Evolutionary conservation across 2,797 vertebrate genomes (phyloP), one percentile per base, ranked within the genome.

Genomic region (Kryptolebias ocellatus): DNA sequence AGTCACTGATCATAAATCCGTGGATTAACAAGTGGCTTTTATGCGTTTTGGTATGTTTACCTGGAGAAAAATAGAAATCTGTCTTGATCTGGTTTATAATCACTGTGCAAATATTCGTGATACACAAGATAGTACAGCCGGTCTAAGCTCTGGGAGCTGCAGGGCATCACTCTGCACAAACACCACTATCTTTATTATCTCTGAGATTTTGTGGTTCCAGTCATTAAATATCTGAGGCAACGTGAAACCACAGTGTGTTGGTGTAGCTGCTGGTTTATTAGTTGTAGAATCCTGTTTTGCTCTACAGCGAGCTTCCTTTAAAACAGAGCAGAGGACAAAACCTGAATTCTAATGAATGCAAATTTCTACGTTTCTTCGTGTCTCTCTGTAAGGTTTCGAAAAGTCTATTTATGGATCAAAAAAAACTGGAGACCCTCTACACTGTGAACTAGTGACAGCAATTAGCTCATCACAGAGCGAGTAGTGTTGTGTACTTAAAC

Each of bases 351-450:
- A 78, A 68, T 76, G 64, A 85, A 67, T 60, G 70, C 71, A 78
- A 67, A 67, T 72, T 49, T 76, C 66, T 59, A 39, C 34, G 57
- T 72, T 70, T 60, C 76, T 80, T 50, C 24, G 15, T 47, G 52
- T 72, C 64, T 74, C 58, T 74, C 63, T 20, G 28, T 67, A 52
- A 79, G 52, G 67, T 77, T 68, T 82, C 69, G 64, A 79, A 57
- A 72, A 74, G 53, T 81, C 72, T 87, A 84, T 88, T 90, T 86
- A 80, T 90, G 75, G 81, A 76, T 77, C 50, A 67, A 24, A 24
- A 42, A 74, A 64, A 81, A 49, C 72, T 59, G 61, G 61, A 72
- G 71, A 66, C 51, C 49, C 15, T 69, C 85, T 75, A 65, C 34
- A 61, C 67, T 60, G 27, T 79, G 74, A 81, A 84, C 81, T 72